phyloP scores from a whole-genome alignment of 1,140 invertebrate species.

The Lamellibrachia luymesi region DNA sequence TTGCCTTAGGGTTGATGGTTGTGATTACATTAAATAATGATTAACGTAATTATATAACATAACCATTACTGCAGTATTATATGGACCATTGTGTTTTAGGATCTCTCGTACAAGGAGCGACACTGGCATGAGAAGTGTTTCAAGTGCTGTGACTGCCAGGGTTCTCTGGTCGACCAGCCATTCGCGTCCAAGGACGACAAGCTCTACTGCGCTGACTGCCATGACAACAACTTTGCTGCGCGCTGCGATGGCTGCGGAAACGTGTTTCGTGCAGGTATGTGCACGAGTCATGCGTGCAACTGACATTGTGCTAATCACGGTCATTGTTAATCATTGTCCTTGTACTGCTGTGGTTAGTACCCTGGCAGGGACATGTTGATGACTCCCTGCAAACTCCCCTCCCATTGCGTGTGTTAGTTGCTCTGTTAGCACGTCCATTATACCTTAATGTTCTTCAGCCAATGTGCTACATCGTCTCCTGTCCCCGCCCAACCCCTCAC shows the following conservation, averaged over 20 bases:
- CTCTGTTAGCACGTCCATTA: background rate
- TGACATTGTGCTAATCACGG: background rate
- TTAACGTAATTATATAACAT: too few species aligned
- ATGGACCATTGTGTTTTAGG: slow-evolving; percentile 65
- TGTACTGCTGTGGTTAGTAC: background rate
- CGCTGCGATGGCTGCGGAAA: slow-evolving; percentile 97
- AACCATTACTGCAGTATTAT: background rate
- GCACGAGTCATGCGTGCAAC: background rate
- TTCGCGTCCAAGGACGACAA: slow-evolving; percentile 93
- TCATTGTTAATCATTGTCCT: background rate
- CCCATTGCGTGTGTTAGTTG: background rate
- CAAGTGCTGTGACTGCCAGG: slow-evolving; percentile 95
- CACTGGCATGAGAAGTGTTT: slow-evolving; percentile 99
- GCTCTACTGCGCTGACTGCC: slow-evolving; percentile 99
- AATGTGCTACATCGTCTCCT: background rate
- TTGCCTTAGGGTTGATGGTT: too few species aligned
- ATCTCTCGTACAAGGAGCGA: slow-evolving; percentile 96
- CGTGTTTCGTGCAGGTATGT: slow-evolving; percentile 88
- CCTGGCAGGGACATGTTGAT: background rate
- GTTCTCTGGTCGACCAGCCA: slow-evolving; percentile 97
- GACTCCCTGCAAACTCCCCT: background rate
- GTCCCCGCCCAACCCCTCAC: background rate
- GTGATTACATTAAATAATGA: too few species aligned
- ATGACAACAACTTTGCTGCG: slow-evolving; percentile 97
- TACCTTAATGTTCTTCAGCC: background rate